Evolutionary conservation across 2,113 vertebrate genomes (phyloP).

Genomic region (Columba janthina): DNA sequence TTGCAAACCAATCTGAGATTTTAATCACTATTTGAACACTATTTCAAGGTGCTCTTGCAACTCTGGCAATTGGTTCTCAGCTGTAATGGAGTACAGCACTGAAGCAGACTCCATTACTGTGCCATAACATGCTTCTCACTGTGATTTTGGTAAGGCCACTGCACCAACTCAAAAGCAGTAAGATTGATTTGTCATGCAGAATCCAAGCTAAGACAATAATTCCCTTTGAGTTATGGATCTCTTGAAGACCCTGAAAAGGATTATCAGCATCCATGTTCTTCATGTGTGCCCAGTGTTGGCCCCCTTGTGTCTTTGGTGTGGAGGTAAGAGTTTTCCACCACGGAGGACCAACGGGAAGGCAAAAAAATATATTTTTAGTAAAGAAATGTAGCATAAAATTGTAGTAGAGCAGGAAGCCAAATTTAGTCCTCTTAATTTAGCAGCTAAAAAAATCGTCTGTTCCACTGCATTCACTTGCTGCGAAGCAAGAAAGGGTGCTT

Average conservation of each 20-base stretch:
- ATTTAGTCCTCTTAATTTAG: background rate
- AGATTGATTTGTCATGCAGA: background rate
- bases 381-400: background rate
- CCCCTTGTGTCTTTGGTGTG: background rate
- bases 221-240: background rate
- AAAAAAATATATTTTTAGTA: background rate
- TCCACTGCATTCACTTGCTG: background rate
- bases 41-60: background rate
- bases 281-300: rapidly evolving
- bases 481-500: background rate
- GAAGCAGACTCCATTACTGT: background rate
- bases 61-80: background rate
- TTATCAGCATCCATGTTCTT: background rate
- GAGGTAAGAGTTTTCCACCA: background rate
- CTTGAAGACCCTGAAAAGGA: background rate
- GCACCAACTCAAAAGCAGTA: background rate
- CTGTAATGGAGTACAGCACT: background rate
- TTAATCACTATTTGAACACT: background rate
- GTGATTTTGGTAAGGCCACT: background rate
- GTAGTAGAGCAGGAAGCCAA: background rate
- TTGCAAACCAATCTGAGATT: background rate
- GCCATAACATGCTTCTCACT: background rate
- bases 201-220: background rate
- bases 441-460: background rate
- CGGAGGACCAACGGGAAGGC: background rate